Percentiles rank a stretch among this genome's conserved stretches.
Evolutionary conservation across 2,113 vertebrate species (phyloP).

Genomic region (Kryptolebias marmoratus): DNA sequence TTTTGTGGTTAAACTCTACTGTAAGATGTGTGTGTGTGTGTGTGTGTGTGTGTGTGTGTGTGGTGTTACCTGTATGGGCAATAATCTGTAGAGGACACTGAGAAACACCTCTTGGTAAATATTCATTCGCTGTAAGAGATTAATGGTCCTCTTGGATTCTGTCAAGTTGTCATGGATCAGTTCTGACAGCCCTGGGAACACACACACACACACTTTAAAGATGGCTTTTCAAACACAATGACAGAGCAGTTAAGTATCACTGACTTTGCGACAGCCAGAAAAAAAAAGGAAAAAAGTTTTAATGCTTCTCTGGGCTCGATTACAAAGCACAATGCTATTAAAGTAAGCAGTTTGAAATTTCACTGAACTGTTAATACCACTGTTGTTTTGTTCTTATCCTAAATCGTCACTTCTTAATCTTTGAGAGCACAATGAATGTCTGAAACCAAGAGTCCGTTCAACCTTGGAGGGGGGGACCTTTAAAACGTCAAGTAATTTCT

Average conservation of each 20-base stretch:
- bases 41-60: neutral
- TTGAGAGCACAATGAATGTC: neutral
- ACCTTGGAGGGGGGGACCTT: neutral
- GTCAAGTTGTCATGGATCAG: conserved; percentile 97
- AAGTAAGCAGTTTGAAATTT: conserved; percentile 24
- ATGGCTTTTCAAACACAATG: conserved; percentile 8
- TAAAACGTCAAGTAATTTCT: too few species aligned
- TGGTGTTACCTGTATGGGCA: conserved; percentile 89
- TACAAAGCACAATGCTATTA: neutral
- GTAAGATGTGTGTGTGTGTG: too few species aligned
- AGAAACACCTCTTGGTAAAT: conserved; percentile 98
- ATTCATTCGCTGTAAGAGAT: conserved; percentile 97
- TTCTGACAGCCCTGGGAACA: conserved; percentile 86
- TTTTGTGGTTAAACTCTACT: too few species aligned
- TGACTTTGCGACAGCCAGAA: conserved; percentile 26
- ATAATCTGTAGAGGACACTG: conserved; percentile 88
- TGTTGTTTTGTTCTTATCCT: neutral
- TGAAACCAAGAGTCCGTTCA: conserved; percentile 10
- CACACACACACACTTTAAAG: conserved; percentile 19
- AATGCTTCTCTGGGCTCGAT: conserved; percentile 25
- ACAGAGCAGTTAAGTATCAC: conserved; percentile 13
- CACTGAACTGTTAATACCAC: conserved; percentile 3
- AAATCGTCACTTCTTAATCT: conserved; percentile 24
- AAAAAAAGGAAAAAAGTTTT: neutral
- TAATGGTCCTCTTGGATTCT: conserved; percentile 96